Conservation (phyloP, 2,797 vertebrate species). For the Thaleichthys pacificus region DNA sequence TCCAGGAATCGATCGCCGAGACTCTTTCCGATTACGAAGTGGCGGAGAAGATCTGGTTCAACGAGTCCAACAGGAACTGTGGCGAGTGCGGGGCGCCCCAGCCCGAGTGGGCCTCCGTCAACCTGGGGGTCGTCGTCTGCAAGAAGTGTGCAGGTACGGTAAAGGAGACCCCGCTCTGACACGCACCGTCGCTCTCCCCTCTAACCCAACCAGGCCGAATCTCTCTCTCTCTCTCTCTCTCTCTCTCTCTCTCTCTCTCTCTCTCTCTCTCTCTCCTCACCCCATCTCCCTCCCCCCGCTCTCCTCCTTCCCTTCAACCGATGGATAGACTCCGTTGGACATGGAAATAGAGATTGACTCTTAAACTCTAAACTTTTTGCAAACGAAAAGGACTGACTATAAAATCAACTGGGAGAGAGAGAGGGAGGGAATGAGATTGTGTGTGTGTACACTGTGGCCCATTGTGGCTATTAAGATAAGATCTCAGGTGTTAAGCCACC, state of each 20-base stretch:
- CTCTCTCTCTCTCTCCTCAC: background rate
- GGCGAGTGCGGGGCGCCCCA: constrained; percentile 85
- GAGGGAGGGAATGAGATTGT: no score
- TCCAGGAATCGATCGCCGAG: constrained; percentile 94
- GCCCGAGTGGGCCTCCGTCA: constrained; percentile 97
- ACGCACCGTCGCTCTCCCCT: background rate
- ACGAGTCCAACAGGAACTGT: constrained; percentile 90
- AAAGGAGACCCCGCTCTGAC: background rate
- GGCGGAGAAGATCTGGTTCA: constrained; percentile 95
- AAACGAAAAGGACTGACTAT: no score
- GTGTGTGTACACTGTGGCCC: no score
- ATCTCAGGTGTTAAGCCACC: no score
- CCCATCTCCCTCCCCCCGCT: no score
- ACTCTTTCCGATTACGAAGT: constrained; percentile 98
- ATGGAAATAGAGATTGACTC: no score
- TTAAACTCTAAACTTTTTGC: no score
- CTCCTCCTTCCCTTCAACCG: no score
- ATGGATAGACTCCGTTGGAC: no score
- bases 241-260: constrained; percentile 6
- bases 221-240: background rate
- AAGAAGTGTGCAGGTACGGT: constrained; percentile 92
- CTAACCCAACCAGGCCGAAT: background rate
- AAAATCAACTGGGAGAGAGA: no score
- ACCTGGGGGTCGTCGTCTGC: constrained; percentile 95
- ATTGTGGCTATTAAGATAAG: no score